Conservation (phyloP, 2,797 vertebrate genomes). For the Pteronotus mesoamericanus region DNA sequence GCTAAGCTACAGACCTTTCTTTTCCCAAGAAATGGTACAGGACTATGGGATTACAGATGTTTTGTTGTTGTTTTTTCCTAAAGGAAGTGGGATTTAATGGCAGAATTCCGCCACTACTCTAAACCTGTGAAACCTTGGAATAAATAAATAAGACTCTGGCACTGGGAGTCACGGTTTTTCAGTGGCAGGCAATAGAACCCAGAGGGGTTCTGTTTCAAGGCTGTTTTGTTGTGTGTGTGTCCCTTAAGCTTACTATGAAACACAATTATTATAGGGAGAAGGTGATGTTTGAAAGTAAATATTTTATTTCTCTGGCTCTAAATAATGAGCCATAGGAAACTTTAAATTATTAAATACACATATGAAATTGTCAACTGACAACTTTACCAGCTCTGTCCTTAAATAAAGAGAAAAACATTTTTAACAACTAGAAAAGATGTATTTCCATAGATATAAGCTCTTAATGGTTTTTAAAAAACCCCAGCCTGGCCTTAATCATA, state of each 20-base stretch:
- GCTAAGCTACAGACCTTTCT: too few species aligned
- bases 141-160: too few species aligned
- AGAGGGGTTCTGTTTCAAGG: too few species aligned
- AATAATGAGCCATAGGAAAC: conserved; percentile 1
- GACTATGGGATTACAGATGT: too few species aligned
- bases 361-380: neutral
- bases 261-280: neutral
- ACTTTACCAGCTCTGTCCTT: conserved; percentile 23
- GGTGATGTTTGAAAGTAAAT: neutral
- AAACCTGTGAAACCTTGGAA: too few species aligned
- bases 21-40: too few species aligned
- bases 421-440: neutral
- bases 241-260: neutral
- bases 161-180: too few species aligned
- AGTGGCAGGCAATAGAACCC: too few species aligned
- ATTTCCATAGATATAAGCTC: neutral
- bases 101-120: too few species aligned
- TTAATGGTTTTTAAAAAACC: neutral
- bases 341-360: conserved; percentile 20
- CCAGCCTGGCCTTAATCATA: neutral
- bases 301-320: neutral
- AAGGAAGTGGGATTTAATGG: too few species aligned
- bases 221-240: neutral
- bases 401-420: conserved; percentile 19
- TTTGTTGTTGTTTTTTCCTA: too few species aligned